Evolutionary conservation across 2,888 invertebrate genomes (phyloP), one percentile per base, ranked within the genome.

Genomic region (Branchipolynoe longqiensis): DNA sequence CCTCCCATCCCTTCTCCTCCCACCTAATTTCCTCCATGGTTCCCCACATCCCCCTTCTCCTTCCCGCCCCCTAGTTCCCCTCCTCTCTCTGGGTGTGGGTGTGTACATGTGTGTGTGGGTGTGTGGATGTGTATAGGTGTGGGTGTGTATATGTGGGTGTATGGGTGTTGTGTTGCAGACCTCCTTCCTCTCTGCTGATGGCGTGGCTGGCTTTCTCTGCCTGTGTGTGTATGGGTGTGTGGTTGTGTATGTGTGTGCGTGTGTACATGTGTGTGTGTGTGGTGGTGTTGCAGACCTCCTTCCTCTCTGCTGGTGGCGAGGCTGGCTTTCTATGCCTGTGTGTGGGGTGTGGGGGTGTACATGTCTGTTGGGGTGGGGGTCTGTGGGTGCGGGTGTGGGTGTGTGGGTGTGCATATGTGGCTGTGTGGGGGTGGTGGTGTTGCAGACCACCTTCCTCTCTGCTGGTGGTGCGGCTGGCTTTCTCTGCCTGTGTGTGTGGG

Each of bases 401-500:
- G 28, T 62, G 62, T 62, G 62, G 8, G 48, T 62, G 6, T 1
- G 62, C 28, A 25, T 28, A 31, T 25, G 62, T 28, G 62, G 28
- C 28, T 28, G 62, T 25, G 28, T 12, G 28, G 3, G 28, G 1
- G 62, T 3, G 31, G 62, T 3, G 18, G 56, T 22, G 12, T 56
- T 2, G 56, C n/a, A 6, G 31, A n/a, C n/a, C n/a, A n/a, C n/a
- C n/a, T n/a, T 62, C 62, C 62, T 62, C 62, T 62, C 62, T 28
- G 62, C n/a, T 28, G 62, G 62, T 25, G 62, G n/a, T n/a, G n/a
- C n/a, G n/a, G n/a, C 28, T 14, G 12, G 54, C 78, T 78, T 48
- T 78, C 78, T 78, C 48, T 78, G 78, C 48, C 78, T 78, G 48
- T 54, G 48, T n/a, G n/a, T 12, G 48, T 48, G 48, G 48, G 48